A percentile compares a stretch with the other conserved stretches of the same genome.
These are phyloP conservation scores for Drosophila maculinotata DNA, from an alignment of 2,888 invertebrate species.

Conservation along the genomic window DNA sequence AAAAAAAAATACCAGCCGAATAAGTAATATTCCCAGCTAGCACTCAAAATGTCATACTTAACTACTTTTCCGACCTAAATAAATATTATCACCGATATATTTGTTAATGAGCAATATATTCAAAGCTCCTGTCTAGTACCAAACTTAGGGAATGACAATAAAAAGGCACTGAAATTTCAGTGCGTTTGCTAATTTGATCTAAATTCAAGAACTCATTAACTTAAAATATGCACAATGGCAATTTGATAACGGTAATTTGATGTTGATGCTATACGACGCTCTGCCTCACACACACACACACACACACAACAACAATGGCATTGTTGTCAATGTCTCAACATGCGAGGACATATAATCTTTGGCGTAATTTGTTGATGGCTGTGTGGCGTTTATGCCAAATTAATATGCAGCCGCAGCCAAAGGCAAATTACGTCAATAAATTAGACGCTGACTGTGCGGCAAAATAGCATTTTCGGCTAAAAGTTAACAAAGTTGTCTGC, in stretches of 20 bases:
- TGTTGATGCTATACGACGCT: conserved; percentile 65
- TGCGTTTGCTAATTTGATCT: conserved; percentile 57
- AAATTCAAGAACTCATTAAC: conserved; percentile 77
- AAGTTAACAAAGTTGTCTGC: conserved; percentile 66
- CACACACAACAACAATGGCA: conserved; percentile 23
- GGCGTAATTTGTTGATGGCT: conserved; percentile 69
- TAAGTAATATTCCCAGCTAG: no score
- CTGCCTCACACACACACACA: conserved; percentile 16
- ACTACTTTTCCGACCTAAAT: no score
- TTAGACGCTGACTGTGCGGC: conserved; percentile 56
- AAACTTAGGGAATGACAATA: conserved; percentile 1
- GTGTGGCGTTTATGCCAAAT: conserved; percentile 75
- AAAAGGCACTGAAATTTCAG: conserved; percentile 19
- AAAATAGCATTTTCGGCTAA: conserved; percentile 22
- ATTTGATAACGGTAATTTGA: conserved; percentile 81
- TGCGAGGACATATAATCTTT: conserved; percentile 57
- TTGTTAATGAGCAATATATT: conserved; percentile 2
- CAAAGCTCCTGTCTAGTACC: not conserved
- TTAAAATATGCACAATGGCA: conserved; percentile 78
- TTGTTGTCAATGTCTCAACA: conserved; percentile 49
- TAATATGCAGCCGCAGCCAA: conserved; percentile 70
- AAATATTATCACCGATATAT: no score
- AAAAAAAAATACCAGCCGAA: no score
- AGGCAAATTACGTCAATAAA: conserved; percentile 76
- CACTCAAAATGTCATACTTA: no score